These are phyloP conservation scores for Subanguina moxae DNA, from an alignment of 1,140 invertebrate species.

Conservation along the genomic window DNA sequence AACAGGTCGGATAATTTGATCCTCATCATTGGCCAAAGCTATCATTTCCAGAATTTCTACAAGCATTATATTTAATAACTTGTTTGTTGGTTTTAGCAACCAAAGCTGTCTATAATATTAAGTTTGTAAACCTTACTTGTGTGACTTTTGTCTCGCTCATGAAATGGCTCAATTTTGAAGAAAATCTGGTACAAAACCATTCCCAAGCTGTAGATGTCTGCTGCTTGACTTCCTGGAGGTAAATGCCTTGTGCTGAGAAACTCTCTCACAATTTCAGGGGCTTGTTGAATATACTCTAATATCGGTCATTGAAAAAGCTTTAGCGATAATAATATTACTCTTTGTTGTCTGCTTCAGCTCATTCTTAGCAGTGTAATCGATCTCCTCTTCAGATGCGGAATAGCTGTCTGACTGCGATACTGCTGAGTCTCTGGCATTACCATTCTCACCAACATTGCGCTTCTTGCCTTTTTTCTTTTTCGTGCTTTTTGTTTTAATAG, in stretches of 20 bases:
- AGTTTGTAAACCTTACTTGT: conserved; percentile 30
- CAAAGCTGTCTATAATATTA: neutral
- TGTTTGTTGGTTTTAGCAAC: neutral
- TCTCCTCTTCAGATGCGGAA: neutral
- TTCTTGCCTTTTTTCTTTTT: conserved; percentile 15
- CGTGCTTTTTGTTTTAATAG: conserved; percentile 12
- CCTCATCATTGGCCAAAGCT: conserved; percentile 55
- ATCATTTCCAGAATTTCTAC: conserved; percentile 55
- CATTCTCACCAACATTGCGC: conserved; percentile 5
- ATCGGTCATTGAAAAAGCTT: neutral
- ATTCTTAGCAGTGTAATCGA: neutral
- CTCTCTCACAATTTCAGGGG: conserved; percentile 57
- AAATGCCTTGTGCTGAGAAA: conserved; percentile 52
- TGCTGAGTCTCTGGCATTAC: conserved; percentile 12
- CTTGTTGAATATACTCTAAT: conserved; percentile 52
- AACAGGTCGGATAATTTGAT: conserved; percentile 52
- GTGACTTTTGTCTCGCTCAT: conserved; percentile 48
- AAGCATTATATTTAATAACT: neutral
- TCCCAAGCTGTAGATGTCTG: conserved; percentile 54
- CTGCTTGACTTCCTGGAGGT: conserved; percentile 46
- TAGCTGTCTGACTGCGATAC: neutral
- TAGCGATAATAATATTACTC: neutral
- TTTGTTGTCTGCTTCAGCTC: conserved; percentile 12
- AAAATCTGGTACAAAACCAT: conserved; percentile 58
- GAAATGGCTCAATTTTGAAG: conserved; percentile 57